Conservation (phyloP, 2,797 vertebrate genomes). For the Clarias laeviceps region DNA sequence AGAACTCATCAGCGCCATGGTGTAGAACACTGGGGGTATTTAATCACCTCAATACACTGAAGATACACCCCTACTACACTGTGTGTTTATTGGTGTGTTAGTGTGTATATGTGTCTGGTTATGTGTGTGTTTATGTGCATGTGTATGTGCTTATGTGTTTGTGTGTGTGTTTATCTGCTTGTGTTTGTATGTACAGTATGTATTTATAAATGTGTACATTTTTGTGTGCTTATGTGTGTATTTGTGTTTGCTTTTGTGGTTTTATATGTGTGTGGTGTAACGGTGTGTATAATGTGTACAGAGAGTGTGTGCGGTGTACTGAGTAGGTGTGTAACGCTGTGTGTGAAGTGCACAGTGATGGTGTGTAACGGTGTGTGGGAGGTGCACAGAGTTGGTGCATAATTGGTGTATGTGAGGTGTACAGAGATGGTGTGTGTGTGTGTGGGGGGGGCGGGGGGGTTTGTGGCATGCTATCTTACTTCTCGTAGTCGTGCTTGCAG, state of each 20-base stretch:
- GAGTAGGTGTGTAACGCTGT: background rate
- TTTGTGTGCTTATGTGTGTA: background rate
- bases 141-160: background rate
- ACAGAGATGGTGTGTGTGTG: background rate
- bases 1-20: no score
- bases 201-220: background rate
- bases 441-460: background rate
- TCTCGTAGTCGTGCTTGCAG: conserved; percentile 91
- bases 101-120: background rate
- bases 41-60: no score
- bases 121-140: background rate
- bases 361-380: background rate
- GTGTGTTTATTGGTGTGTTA: background rate
- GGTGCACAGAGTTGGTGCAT: background rate
- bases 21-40: no score
- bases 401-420: background rate
- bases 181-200: background rate
- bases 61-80: no score
- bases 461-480: conserved; percentile 73
- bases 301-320: background rate
- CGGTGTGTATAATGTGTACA: background rate
- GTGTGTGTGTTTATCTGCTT: background rate
- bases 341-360: background rate
- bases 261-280: background rate
- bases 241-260: background rate